Conservation (phyloP, 2,888 invertebrate genomes). For the Hemistola chrysoprasaria region DNA sequence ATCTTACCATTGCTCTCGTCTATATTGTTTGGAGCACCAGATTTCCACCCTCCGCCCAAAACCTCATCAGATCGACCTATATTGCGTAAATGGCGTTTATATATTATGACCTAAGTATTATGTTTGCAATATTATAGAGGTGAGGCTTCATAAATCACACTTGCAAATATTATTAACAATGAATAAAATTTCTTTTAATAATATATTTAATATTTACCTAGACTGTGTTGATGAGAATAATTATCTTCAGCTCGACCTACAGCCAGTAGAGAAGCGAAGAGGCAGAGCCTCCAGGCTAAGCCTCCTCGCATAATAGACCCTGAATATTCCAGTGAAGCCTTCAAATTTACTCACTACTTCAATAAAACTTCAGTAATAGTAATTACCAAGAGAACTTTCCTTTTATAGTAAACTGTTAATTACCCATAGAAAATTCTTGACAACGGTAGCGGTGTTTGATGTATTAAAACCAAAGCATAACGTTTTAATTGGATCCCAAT, state of each 20-base stretch:
- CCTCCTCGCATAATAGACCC: conserved; percentile 32
- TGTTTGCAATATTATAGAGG: no score
- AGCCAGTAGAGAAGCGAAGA: conserved; percentile 36
- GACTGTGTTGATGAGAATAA: no score
- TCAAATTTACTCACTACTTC: background rate
- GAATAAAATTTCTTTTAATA: no score
- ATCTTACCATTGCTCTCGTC: conserved; percentile 6
- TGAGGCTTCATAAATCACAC: no score
- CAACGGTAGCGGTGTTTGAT: conserved; percentile 15
- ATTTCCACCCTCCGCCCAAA: background rate
- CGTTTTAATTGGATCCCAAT: conserved; percentile 9
- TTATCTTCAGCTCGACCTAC: conserved; percentile 18
- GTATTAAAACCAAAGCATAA: conserved; percentile 17
- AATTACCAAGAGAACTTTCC: background rate
- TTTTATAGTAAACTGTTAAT: conserved; percentile 19
- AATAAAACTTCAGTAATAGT: conserved; percentile 1
- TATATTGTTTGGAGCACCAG: background rate
- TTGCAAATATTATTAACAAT: no score
- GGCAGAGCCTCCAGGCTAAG: conserved; percentile 32
- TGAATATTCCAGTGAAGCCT: background rate
- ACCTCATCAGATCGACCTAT: background rate
- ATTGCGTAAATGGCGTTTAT: background rate
- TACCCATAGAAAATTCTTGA: conserved; percentile 15
- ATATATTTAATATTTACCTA: no score
- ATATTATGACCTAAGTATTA: no score